Evolutionary conservation across 2,113 vertebrate species (phyloP).

Genomic region (Conger conger): DNA sequence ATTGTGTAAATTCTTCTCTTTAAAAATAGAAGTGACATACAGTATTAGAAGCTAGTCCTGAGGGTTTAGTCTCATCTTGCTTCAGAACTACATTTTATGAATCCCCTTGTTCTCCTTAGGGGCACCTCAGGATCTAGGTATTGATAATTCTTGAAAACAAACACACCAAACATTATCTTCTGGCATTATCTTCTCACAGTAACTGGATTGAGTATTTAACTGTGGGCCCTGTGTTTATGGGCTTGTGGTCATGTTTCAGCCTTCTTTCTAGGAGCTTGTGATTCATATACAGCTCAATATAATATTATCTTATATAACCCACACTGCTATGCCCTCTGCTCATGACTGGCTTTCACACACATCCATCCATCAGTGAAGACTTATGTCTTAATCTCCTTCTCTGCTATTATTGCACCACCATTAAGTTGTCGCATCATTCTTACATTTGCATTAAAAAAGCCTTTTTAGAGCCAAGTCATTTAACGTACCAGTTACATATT

Average conservation of each 20-base stretch:
- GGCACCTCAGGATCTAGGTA: background rate
- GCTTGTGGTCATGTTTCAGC: no score
- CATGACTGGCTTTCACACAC: no score
- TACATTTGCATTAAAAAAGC: background rate
- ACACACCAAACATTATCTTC: background rate
- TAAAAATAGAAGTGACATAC: background rate
- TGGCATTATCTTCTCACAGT: background rate
- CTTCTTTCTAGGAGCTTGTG: no score
- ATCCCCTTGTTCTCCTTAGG: background rate
- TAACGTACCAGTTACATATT: no score
- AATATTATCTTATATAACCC: no score
- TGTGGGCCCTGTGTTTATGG: no score
- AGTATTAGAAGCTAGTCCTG: background rate
- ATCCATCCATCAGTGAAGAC: no score
- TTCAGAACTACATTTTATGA: background rate
- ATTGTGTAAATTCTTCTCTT: background rate
- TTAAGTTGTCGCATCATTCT: background rate
- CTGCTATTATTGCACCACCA: no score
- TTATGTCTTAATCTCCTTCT: no score
- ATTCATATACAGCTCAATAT: no score
- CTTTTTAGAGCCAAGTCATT: no score
- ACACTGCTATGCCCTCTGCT: no score
- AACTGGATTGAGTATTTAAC: background rate
- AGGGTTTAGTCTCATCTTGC: background rate
- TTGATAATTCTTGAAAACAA: background rate